Percentiles rank a stretch among this genome's conserved stretches.
phyloP scores from a whole-genome alignment of 1,140 invertebrate genomes.

The Drosophila auraria region DNA sequence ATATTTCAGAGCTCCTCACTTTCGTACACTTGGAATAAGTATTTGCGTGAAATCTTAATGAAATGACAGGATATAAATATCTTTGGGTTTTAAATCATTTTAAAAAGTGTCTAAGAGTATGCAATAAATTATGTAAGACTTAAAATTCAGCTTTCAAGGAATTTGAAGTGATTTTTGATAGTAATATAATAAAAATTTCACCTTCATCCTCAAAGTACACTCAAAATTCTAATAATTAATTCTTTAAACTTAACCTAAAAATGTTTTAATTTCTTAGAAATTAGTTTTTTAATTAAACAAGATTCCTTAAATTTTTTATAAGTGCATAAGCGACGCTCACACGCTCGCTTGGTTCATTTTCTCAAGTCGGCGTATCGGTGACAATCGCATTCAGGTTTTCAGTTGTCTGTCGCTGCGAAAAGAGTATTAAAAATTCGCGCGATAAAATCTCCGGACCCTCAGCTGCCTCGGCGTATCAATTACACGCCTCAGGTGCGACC shows the following conservation, averaged over 20 bases:
- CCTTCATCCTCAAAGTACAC: too few relatives aligned
- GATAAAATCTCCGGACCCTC: slow-evolving; percentile 69
- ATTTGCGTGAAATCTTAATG: too few relatives aligned
- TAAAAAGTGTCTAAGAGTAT: too few relatives aligned
- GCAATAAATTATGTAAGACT: too few relatives aligned
- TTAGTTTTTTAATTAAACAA: not conserved
- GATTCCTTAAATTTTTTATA: not conserved
- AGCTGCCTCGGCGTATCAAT: slow-evolving; percentile 68
- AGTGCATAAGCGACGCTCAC: slow-evolving; percentile 29
- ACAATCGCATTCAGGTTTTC: slow-evolving; percentile 51
- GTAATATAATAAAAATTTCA: too few relatives aligned
- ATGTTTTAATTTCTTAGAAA: not conserved
- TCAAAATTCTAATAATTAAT: too few relatives aligned
- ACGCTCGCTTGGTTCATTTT: slow-evolving; percentile 47
- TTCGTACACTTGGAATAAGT: not conserved
- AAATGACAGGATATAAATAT: too few relatives aligned
- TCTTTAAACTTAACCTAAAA: too few relatives aligned
- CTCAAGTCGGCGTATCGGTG: slow-evolving; percentile 35
- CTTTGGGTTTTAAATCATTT: too few relatives aligned
- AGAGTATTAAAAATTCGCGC: slow-evolving; percentile 82
- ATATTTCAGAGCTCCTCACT: not conserved
- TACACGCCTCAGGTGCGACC: slow-evolving; percentile 81
- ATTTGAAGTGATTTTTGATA: too few relatives aligned
- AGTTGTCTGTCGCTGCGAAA: slow-evolving; percentile 42
- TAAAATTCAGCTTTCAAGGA: too few relatives aligned